Evolutionary conservation across 2,888 invertebrate species (phyloP).

Genomic region (Scrobipalpa costella): DNA sequence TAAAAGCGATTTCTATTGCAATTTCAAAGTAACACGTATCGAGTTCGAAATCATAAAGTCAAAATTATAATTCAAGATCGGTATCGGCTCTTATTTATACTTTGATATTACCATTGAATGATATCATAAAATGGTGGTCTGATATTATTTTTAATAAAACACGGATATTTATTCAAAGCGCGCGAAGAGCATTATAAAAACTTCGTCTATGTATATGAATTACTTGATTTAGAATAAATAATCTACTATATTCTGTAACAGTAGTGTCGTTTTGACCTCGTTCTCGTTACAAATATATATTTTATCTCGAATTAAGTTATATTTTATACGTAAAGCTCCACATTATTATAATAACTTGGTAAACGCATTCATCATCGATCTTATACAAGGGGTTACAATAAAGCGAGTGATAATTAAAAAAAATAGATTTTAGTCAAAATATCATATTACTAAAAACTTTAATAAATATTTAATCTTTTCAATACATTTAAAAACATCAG

Average conservation of each 20-base stretch:
- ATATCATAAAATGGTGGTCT: background rate
- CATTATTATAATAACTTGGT: too few species aligned
- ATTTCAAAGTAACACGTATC: background rate
- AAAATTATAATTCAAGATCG: background rate
- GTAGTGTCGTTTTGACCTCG: slow-evolving; percentile 39
- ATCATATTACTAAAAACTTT: too few species aligned
- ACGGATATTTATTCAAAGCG: slow-evolving; percentile 4
- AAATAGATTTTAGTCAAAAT: too few species aligned
- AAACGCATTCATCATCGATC: too few species aligned
- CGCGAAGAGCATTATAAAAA: slow-evolving; percentile 39
- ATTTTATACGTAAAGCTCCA: too few species aligned
- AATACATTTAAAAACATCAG: too few species aligned
- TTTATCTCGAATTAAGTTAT: slow-evolving; percentile 23
- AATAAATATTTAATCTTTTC: too few species aligned
- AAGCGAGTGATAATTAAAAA: too few species aligned
- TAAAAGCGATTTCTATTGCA: background rate
- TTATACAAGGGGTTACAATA: too few species aligned
- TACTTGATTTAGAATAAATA: slow-evolving; percentile 45
- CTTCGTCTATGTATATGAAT: slow-evolving; percentile 55
- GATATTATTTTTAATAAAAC: background rate
- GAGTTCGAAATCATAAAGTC: background rate
- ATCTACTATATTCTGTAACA: slow-evolving; percentile 31
- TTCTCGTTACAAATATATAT: slow-evolving; percentile 48
- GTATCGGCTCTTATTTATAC: background rate
- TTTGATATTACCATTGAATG: background rate